Evolutionary conservation across 2,888 invertebrate genomes (phyloP).

Genomic region (Stictocephala bisonia): DNA sequence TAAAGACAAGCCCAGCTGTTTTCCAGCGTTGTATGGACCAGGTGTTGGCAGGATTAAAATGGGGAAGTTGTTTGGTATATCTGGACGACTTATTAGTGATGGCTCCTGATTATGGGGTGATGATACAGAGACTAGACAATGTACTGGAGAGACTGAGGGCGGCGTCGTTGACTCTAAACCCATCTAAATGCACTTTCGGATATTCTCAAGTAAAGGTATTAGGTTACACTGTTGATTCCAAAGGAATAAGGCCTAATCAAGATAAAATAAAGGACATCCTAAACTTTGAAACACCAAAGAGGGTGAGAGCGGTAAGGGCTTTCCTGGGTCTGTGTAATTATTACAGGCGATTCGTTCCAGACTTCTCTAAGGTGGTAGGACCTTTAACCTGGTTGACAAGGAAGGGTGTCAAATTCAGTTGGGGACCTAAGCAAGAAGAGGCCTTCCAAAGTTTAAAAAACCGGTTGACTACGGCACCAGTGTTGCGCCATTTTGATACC

Average conservation of each 20-base stretch:
- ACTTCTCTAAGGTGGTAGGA: background rate
- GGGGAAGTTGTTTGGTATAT: constrained; percentile 21
- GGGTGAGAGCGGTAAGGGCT: background rate
- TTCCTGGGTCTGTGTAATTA: background rate
- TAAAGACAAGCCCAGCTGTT: background rate
- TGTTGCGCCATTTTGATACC: background rate
- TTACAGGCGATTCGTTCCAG: background rate
- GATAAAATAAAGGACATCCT: constrained; percentile 11
- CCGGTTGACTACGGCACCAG: background rate
- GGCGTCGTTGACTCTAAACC: constrained; percentile 29
- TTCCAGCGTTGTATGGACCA: constrained; percentile 26
- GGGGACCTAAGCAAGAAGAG: background rate
- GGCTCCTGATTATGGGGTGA: background rate
- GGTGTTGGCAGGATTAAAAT: constrained; percentile 19
- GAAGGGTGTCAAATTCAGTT: background rate
- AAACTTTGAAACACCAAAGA: background rate
- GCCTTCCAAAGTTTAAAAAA: background rate
- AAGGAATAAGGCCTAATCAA: constrained; percentile 4
- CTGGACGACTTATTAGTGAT: constrained; percentile 22
- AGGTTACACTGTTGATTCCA: background rate
- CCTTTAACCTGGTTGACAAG: background rate
- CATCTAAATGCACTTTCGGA: constrained; percentile 20
- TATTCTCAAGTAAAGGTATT: background rate
- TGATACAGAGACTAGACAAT: background rate
- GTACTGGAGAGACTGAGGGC: background rate